A percentile compares a stretch with the other conserved stretches of the same genome.
These are phyloP conservation scores for Lophotriccus pileatus DNA, from an alignment of 2,797 vertebrate genomes.

Conservation along the genomic window DNA sequence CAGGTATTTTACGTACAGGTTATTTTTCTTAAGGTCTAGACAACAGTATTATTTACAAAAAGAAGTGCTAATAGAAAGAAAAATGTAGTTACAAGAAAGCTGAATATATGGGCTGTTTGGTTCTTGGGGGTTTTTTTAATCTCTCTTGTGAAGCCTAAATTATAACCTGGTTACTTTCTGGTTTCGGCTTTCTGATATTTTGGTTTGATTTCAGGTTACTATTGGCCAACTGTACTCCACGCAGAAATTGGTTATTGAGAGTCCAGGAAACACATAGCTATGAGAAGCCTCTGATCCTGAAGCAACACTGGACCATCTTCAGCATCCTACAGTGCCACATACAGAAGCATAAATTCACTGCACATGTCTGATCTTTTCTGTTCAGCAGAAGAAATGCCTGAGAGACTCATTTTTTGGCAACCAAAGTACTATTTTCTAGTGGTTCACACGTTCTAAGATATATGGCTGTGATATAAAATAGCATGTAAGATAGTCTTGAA, in stretches of 20 bases:
- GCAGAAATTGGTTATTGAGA: constrained; percentile 78
- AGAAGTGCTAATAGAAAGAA: neutral
- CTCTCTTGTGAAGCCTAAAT: neutral
- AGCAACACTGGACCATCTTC: constrained; percentile 44
- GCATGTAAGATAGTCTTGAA: neutral
- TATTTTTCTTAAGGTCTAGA: neutral
- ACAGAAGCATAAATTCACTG: neutral
- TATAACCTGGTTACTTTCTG: neutral
- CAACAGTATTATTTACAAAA: neutral
- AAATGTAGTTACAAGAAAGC: neutral
- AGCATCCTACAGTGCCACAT: constrained; percentile 44
- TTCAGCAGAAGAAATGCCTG: constrained; percentile 23
- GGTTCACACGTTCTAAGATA: neutral
- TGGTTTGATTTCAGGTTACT: constrained; percentile 74
- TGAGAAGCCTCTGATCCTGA: neutral
- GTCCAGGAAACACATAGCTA: constrained; percentile 52
- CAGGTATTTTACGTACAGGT: neutral
- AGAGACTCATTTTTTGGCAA: constrained; percentile 17
- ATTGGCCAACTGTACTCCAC: constrained; percentile 77
- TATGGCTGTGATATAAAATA: neutral
- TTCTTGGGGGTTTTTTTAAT: neutral
- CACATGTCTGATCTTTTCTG: constrained; percentile 5
- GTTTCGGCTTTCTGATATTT: neutral
- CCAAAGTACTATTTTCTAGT: constrained; percentile 12
- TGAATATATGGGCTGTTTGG: neutral